Evolutionary conservation across 2,888 invertebrate genomes (phyloP).

Genomic region (Eubasilissa splendida): DNA sequence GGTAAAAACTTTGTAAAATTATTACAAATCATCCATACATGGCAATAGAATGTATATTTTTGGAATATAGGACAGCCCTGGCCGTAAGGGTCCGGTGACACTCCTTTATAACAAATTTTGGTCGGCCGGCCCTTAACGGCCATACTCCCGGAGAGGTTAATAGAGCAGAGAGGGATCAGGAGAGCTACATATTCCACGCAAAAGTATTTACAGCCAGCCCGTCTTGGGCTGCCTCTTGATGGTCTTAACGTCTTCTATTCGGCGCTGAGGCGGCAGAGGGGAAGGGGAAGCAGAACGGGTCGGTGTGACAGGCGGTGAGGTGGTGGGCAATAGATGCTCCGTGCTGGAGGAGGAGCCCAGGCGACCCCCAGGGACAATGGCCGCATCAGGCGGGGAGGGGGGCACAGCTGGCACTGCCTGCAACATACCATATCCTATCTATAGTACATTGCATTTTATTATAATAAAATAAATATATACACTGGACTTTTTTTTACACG

Average conservation of each 20-base stretch:
- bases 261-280: conserved; percentile 66
- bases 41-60: too few species aligned
- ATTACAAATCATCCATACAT: too few species aligned
- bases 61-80: too few species aligned
- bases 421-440: not conserved
- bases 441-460: conserved; percentile 1
- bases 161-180: too few species aligned
- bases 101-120: too few species aligned
- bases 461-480: not conserved
- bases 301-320: conserved; percentile 66
- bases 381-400: conserved; percentile 60
- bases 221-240: conserved; percentile 74
- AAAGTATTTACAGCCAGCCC: conserved; percentile 70
- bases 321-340: conserved; percentile 69
- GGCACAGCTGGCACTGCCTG: conserved; percentile 33
- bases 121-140: too few species aligned
- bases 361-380: conserved; percentile 63
- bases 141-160: too few species aligned
- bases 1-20: too few species aligned
- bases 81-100: too few species aligned
- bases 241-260: conserved; percentile 72
- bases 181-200: too few species aligned
- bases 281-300: conserved; percentile 65
- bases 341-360: conserved; percentile 69
- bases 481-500: too few species aligned